Percentiles rank a stretch among this genome's conserved stretches.
These are phyloP conservation scores for Pogonocichla stellata DNA, from an alignment of 2,113 vertebrate genomes.

Conservation along the genomic window DNA sequence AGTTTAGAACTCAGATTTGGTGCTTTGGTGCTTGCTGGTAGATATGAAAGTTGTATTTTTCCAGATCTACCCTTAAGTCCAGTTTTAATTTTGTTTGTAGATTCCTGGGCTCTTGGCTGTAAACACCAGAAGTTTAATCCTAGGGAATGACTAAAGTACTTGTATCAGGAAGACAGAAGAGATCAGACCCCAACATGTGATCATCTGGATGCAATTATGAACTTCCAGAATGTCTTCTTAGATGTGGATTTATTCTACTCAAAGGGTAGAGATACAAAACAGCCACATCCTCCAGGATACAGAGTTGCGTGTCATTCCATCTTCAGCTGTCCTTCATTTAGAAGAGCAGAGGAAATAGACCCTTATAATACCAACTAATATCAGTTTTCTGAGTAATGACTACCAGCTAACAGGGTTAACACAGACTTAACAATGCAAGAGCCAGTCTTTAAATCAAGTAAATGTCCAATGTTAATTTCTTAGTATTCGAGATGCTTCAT, in stretches of 20 bases:
- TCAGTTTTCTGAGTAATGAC: not conserved
- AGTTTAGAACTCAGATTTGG: not conserved
- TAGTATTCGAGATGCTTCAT: not conserved
- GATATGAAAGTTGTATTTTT: not conserved
- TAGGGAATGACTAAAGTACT: not conserved
- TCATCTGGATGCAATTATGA: slow-evolving; percentile 6
- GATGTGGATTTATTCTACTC: slow-evolving; percentile 48
- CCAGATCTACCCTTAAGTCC: not conserved
- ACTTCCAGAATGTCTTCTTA: not conserved
- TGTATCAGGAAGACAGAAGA: not conserved
- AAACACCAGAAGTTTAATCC: not conserved
- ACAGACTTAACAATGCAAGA: not conserved
- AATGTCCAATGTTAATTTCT: not conserved
- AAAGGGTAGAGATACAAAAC: not conserved
- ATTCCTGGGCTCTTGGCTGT: not conserved
- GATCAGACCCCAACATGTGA: not conserved
- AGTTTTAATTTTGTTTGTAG: not conserved
- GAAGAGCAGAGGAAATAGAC: not conserved
- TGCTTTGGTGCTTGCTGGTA: not conserved
- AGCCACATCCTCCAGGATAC: slow-evolving; percentile 22
- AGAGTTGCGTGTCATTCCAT: not conserved
- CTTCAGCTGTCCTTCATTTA: slow-evolving; percentile 11
- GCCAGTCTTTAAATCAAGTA: not conserved
- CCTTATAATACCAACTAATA: not conserved
- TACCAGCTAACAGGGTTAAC: not conserved